These are phyloP conservation scores for Netelia virgata DNA, from an alignment of 2,888 invertebrate species.

Conservation along the genomic window DNA sequence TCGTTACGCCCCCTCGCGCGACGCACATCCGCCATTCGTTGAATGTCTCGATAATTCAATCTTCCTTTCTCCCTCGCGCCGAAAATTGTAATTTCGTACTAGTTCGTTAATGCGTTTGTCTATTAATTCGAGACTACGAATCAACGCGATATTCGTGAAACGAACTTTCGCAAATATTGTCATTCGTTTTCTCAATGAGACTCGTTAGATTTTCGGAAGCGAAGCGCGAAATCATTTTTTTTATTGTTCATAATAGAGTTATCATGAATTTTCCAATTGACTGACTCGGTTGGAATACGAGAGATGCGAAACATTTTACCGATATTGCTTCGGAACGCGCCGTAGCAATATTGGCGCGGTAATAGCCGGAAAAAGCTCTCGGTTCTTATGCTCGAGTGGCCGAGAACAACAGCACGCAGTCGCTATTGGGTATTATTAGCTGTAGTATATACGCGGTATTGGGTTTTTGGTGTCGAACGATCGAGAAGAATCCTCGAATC, in stretches of 20 bases:
- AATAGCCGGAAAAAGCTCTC: background rate
- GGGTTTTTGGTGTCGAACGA: slow-evolving; percentile 30
- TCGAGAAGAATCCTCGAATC: slow-evolving; percentile 42
- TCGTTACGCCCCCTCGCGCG: background rate
- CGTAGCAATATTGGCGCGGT: slow-evolving; percentile 18
- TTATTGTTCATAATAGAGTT: too few relatives aligned
- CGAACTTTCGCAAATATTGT: too few relatives aligned
- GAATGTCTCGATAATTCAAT: background rate
- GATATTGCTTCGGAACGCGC: slow-evolving; percentile 17
- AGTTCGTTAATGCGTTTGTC: background rate
- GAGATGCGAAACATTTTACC: background rate
- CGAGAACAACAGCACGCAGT: slow-evolving; percentile 27
- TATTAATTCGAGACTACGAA: background rate
- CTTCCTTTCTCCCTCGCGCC: slow-evolving; percentile 7
- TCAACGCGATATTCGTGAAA: too few relatives aligned
- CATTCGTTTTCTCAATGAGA: too few relatives aligned
- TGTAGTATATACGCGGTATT: background rate
- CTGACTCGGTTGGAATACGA: background rate
- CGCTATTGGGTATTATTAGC: slow-evolving; percentile 29
- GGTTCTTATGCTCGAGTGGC: background rate
- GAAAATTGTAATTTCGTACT: background rate
- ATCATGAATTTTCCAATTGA: slow-evolving; percentile 4
- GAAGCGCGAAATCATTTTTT: too few relatives aligned
- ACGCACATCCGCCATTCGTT: slow-evolving; percentile 3
- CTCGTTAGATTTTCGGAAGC: too few relatives aligned